These are phyloP conservation scores for Coenonympha glycerion DNA, from an alignment of 2,888 invertebrate genomes.

Conservation along the genomic window DNA sequence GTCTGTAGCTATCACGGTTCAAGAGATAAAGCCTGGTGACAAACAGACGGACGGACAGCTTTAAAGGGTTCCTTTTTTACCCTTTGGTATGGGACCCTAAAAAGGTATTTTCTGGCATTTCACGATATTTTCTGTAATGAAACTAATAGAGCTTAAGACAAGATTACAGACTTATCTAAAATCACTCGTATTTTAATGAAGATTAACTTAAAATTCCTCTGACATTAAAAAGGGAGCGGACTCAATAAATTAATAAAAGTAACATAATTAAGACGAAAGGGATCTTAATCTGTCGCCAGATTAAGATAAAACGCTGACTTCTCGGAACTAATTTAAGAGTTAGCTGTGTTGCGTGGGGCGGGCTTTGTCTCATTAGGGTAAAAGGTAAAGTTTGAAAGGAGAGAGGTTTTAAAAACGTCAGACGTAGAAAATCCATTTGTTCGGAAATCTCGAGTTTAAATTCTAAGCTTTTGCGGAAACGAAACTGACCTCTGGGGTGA, in stretches of 20 bases:
- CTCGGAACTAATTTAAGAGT: constrained; percentile 8
- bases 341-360: neutral
- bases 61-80: too few species aligned
- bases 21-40: too few species aligned
- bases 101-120: too few species aligned
- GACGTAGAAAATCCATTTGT: neutral
- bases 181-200: neutral
- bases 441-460: too few species aligned
- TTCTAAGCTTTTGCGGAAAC: neutral
- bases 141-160: neutral
- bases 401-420: neutral
- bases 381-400: neutral
- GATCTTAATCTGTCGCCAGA: constrained; percentile 8
- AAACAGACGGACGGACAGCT: too few species aligned
- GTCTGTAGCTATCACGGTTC: too few species aligned
- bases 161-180: neutral
- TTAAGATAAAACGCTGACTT: constrained; percentile 9
- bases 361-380: neutral
- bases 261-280: constrained; percentile 15
- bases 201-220: neutral
- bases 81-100: too few species aligned
- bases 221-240: neutral
- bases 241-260: constrained; percentile 10
- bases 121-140: too few species aligned
- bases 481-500: too few species aligned